Conservation (phyloP, 2,113 vertebrate genomes). For the Bucco capensis region DNA sequence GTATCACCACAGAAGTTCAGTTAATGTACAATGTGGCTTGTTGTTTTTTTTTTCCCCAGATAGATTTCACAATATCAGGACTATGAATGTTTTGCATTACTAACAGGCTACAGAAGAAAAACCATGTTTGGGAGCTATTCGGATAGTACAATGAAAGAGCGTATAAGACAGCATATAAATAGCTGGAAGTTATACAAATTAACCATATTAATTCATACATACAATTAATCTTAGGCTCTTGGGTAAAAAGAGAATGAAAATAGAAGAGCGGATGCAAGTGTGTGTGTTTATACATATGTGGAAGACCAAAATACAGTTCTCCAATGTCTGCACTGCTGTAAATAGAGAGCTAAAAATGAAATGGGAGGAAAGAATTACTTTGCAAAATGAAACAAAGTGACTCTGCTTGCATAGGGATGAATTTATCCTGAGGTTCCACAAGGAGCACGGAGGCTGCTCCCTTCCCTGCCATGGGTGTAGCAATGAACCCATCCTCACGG, state of each 20-base stretch:
- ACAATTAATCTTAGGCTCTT: not conserved
- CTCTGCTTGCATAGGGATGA: rapidly evolving
- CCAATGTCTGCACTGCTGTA: not conserved
- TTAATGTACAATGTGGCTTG: not conserved
- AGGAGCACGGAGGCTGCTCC: not conserved
- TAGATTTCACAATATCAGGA: not conserved
- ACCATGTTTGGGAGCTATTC: not conserved
- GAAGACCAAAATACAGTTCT: not conserved
- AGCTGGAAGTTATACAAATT: not conserved
- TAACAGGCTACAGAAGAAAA: not conserved
- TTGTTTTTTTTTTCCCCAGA: not conserved
- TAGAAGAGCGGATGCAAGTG: not conserved
- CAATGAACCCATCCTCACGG: not conserved
- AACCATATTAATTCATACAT: not conserved
- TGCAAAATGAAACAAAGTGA: not conserved
- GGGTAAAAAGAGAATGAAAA: not conserved
- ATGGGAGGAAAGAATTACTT: not conserved
- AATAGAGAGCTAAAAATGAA: conserved; percentile 21
- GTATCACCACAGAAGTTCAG: not conserved
- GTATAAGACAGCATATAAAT: not conserved
- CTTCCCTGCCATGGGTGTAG: rapidly evolving
- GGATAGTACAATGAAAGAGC: not conserved
- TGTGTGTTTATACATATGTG: not conserved
- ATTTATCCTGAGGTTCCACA: not conserved
- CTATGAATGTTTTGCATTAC: not conserved